Percentiles rank a stretch among this genome's conserved stretches.
Evolutionary conservation across 2,797 vertebrate species (phyloP).

Genomic region (Capromys pilorides): DNA sequence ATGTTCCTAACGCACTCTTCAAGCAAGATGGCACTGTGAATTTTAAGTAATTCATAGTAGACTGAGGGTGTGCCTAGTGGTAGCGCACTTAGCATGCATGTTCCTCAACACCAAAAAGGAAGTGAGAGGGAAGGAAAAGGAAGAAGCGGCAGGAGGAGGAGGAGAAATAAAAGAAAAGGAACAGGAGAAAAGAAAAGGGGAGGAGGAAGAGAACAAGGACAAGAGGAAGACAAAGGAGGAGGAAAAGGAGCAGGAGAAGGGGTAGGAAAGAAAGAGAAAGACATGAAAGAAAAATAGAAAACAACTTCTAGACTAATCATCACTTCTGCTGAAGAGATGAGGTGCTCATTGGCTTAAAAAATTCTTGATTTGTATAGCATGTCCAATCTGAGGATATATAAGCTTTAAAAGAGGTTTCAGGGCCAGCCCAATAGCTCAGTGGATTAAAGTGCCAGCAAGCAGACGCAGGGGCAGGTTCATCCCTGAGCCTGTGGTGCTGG

Average conservation of each 20-base stretch:
- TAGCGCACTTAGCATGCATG: too few species aligned
- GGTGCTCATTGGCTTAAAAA: background rate
- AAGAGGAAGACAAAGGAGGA: background rate
- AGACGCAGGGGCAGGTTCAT: too few species aligned
- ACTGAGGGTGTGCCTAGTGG: background rate
- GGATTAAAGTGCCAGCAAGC: too few species aligned
- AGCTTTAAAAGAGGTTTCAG: background rate
- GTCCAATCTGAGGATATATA: background rate
- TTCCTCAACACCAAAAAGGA: background rate
- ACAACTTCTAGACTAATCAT: background rate
- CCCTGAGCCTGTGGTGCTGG: too few species aligned
- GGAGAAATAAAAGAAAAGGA: background rate
- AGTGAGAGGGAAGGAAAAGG: background rate
- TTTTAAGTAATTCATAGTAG: background rate
- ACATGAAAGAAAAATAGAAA: background rate
- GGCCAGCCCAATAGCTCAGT: too few species aligned
- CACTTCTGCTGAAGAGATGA: slow-evolving; percentile 32
- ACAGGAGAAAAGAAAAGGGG: background rate
- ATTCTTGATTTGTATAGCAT: background rate
- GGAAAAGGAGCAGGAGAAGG: background rate
- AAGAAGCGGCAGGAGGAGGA: too few species aligned
- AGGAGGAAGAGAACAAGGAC: background rate
- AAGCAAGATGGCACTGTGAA: background rate
- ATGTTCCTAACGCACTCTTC: slow-evolving; percentile 11
- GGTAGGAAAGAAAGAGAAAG: background rate